Conservation (phyloP, 1,140 invertebrate genomes). For the Cotesia typhae region DNA sequence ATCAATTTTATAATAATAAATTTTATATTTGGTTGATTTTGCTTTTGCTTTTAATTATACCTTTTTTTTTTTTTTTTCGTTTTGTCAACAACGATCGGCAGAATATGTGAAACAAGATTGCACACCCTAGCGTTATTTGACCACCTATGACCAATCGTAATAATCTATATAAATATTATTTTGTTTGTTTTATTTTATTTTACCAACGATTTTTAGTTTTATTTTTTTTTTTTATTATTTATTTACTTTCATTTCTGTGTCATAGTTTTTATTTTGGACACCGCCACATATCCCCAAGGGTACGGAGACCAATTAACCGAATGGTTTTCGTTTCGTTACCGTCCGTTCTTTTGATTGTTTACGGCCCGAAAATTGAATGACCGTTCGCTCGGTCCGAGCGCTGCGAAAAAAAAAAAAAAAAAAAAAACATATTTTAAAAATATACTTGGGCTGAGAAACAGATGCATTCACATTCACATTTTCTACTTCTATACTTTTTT, state of each 20-base stretch:
- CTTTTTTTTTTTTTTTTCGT: background rate
- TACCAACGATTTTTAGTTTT: conserved; percentile 13
- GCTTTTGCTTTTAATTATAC: background rate
- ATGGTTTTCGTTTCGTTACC: conserved; percentile 38
- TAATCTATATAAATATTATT: conserved; percentile 8
- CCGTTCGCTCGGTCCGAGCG: conserved; percentile 30
- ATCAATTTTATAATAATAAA: background rate
- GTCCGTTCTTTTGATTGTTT: conserved; percentile 41
- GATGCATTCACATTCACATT: background rate
- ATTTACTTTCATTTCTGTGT: background rate
- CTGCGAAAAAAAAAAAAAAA: conserved; percentile 14
- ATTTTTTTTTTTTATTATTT: conserved; percentile 18
- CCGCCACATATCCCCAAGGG: conserved; percentile 28
- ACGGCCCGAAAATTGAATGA: conserved; percentile 35
- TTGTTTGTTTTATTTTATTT: no score
- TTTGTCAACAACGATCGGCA: background rate
- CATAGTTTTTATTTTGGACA: conserved; percentile 27
- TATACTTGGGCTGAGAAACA: conserved; percentile 25
- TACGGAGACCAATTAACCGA: conserved; percentile 41
- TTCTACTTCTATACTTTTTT: background rate
- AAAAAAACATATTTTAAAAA: conserved; percentile 22
- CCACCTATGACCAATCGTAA: conserved; percentile 13
- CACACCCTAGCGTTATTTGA: background rate
- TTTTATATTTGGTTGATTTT: background rate
- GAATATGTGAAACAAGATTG: background rate